Conservation (phyloP, 2,797 vertebrate genomes). For the Triplophysa yarkandensis region DNA sequence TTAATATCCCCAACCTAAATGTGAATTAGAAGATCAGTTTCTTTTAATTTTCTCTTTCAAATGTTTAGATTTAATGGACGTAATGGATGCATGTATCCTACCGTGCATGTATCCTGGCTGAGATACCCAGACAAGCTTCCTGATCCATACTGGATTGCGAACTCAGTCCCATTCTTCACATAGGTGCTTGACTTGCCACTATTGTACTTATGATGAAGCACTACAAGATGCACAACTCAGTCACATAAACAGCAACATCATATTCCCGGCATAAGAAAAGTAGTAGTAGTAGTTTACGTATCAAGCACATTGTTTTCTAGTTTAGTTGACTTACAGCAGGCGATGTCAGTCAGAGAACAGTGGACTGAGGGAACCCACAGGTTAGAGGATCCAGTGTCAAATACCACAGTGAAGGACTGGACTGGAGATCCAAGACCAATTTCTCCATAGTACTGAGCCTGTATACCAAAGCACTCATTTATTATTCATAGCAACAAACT, state of each 20-base stretch:
- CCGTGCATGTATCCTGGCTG: conserved; percentile 83
- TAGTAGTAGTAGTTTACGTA: not conserved
- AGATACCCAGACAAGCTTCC: conserved; percentile 94
- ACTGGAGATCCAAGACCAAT: conserved; percentile 84
- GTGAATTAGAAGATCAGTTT: not conserved
- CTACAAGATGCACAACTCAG: conserved; percentile 64
- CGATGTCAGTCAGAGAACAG: conserved; percentile 83
- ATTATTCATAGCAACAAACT: not conserved
- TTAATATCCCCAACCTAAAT: conserved; percentile 68
- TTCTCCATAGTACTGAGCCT: conserved; percentile 89
- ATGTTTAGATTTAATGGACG: not conserved
- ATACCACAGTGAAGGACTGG: conserved; percentile 92
- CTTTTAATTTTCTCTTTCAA: not conserved
- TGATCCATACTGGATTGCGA: conserved; percentile 89
- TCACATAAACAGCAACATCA: not conserved
- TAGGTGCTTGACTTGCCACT: conserved; percentile 85
- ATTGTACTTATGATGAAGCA: conserved; percentile 91
- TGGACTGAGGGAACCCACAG: conserved; percentile 93
- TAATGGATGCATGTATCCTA: conserved; percentile 53
- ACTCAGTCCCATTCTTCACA: conserved; percentile 87
- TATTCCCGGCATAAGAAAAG: too few relatives aligned
- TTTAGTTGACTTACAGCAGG: conserved; percentile 85
- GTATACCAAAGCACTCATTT: conserved; percentile 6
- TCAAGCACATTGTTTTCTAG: not conserved
- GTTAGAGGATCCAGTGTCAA: conserved; percentile 96